Evolutionary conservation across 2,113 vertebrate species (phyloP).

Genomic region (Equus quagga): DNA sequence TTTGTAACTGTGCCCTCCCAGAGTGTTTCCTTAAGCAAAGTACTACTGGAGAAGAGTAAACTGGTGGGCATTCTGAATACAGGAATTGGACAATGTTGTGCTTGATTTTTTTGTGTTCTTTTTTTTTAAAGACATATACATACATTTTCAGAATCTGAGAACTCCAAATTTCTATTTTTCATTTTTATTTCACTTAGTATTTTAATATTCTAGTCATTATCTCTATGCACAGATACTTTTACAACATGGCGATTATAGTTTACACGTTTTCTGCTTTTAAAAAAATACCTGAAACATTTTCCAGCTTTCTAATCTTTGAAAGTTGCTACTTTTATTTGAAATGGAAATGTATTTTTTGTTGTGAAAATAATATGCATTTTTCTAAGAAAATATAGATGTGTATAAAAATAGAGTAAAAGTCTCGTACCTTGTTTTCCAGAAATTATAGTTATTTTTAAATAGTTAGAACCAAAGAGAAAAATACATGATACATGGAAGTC

Average conservation of each 20-base stretch:
- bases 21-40: conserved; percentile 51
- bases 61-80: not conserved
- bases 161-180: conserved; percentile 37
- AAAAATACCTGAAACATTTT: conserved; percentile 43
- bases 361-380: conserved; percentile 9
- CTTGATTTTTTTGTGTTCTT: conserved; percentile 20
- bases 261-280: conserved; percentile 30
- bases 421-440: conserved; percentile 26
- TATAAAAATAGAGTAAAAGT: conserved; percentile 47
- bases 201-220: conserved; percentile 50
- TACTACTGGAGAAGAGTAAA: conserved; percentile 42
- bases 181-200: conserved; percentile 57
- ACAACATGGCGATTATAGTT: conserved; percentile 19
- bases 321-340: conserved; percentile 60
- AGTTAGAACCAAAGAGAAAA: conserved; percentile 31
- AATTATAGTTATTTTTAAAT: conserved; percentile 47
- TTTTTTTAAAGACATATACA: not conserved
- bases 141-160: conserved; percentile 43
- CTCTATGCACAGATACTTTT: conserved; percentile 24
- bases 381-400: conserved; percentile 1
- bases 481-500: not conserved
- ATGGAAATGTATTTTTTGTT: conserved; percentile 53
- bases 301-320: conserved; percentile 51
- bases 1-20: not conserved
- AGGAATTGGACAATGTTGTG: not conserved